A percentile compares a stretch with the other conserved stretches of the same genome.
Conservation (phyloP, 2,888 invertebrate genomes). For the Scaptomyza flava region DNA sequence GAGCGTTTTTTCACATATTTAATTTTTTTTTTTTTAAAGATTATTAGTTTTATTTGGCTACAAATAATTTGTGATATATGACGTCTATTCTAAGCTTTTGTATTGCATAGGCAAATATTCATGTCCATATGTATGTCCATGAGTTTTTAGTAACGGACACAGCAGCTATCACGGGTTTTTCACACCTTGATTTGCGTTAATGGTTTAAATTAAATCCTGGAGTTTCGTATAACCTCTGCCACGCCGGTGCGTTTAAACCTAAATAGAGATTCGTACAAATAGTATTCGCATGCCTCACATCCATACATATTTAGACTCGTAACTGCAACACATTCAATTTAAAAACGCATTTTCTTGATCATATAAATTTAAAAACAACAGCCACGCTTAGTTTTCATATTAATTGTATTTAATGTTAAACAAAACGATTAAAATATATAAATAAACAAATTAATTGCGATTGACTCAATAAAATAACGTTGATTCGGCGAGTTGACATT, state of each 20-base stretch:
- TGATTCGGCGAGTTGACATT: background rate
- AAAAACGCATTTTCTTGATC: constrained; percentile 68
- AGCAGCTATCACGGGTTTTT: constrained; percentile 18
- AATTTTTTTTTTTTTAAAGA: constrained; percentile 37
- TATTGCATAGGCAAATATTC: constrained; percentile 42
- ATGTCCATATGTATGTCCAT: constrained; percentile 21
- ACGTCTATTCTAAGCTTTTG: constrained; percentile 48
- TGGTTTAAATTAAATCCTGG: constrained; percentile 4
- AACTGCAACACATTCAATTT: constrained; percentile 70
- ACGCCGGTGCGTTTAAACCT: constrained; percentile 41
- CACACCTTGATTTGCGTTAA: constrained; percentile 13
- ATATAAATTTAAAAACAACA: constrained; percentile 67
- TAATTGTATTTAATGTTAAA: constrained; percentile 77
- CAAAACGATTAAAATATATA: constrained; percentile 69
- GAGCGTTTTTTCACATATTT: constrained; percentile 41
- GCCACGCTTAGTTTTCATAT: constrained; percentile 77
- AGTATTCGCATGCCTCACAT: constrained; percentile 59
- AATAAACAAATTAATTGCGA: constrained; percentile 53
- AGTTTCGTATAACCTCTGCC: constrained; percentile 35
- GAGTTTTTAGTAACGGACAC: constrained; percentile 17
- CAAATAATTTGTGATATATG: constrained; percentile 71
- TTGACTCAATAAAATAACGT: constrained; percentile 12
- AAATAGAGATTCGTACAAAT: constrained; percentile 57
- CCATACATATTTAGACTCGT: constrained; percentile 66
- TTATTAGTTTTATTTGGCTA: constrained; percentile 48